Conservation (phyloP, 1,140 invertebrate genomes). For the Zaprionus gabonicus region DNA sequence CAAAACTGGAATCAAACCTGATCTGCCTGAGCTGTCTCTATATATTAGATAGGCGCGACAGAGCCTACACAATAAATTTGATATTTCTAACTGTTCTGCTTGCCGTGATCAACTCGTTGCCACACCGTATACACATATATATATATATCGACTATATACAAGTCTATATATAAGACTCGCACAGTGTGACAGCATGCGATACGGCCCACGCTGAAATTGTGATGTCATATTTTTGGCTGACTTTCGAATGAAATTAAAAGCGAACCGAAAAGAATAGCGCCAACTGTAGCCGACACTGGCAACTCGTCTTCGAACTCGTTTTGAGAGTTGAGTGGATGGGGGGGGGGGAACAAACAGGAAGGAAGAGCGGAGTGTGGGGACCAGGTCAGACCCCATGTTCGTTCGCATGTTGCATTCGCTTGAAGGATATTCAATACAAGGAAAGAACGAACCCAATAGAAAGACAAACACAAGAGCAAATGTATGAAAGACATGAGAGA, state of each 20-base stretch:
- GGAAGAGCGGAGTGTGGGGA: neutral
- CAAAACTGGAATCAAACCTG: slow-evolving; percentile 1
- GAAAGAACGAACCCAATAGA: slow-evolving; percentile 22
- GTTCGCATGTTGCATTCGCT: slow-evolving; percentile 63
- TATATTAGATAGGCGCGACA: neutral
- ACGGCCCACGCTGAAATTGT: slow-evolving; percentile 61
- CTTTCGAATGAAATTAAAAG: slow-evolving; percentile 62
- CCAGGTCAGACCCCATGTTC: slow-evolving; percentile 20
- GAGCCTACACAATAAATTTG: neutral
- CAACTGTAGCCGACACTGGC: slow-evolving; percentile 28
- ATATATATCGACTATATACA: neutral
- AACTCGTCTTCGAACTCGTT: slow-evolving; percentile 45
- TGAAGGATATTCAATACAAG: slow-evolving; percentile 47
- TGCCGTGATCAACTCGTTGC: slow-evolving; percentile 24
- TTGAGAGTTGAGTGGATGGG: neutral
- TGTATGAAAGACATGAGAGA: slow-evolving; percentile 31
- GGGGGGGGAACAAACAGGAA: neutral
- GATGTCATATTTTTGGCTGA: slow-evolving; percentile 67
- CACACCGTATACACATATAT: neutral
- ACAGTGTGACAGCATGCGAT: slow-evolving; percentile 30
- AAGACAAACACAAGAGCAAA: slow-evolving; percentile 15
- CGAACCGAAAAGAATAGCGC: slow-evolving; percentile 35
- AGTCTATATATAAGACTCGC: slow-evolving; percentile 20
- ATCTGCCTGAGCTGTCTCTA: neutral
- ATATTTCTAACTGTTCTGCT: slow-evolving; percentile 11